Base-by-base conservation (phyloP, 2,888 invertebrate species). In the Maniola hyperantus region DNA sequence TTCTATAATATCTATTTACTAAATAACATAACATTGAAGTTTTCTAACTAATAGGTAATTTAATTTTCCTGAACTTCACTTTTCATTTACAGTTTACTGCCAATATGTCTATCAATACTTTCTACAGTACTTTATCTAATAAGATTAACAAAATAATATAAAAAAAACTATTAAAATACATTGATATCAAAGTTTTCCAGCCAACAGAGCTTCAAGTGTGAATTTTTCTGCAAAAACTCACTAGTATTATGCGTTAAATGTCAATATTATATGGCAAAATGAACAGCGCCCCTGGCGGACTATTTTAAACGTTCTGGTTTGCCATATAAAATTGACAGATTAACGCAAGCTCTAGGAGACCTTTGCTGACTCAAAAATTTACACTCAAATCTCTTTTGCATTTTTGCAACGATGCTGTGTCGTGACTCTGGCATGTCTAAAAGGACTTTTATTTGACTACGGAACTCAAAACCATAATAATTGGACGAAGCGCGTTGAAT, bases 1-100 rank as follows among this genome's bases (percentile, higher is more conserved):
- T 83, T 80, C 78, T 82, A 80, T 83, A 82, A 82, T 79, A 80
- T 51, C 63, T 59, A 62, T 65, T 50, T 51, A 15, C 42, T 34
- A 6, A 26, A 5, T 11, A 58, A 34, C 1, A 8, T n/a, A 6
- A 6, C n/a, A 46, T n/a, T 46, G 6, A 46, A 2, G n/a, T 46
- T 46, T 15, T 46, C 44, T 5, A 46, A 7, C 6, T n/a, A n/a
- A n/a, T n/a, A n/a, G n/a, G n/a, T n/a, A n/a, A 26, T 26, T 26
- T 4, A 26, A 26, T 26, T 26, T 26, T 26, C 4, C 26, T 26
- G 26, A 26, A 26, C 26, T 4, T 26, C 26, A 26, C 26, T 26
- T 42, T 42, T 36, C 1, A 36, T 36, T 36, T 8, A 26, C 2
- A 26, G 26, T 26, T 26, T 26, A 26, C 26, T 26, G 26, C 26